Evolutionary conservation across 2,113 vertebrate species (phyloP).

Genomic region (Arvicanthis niloticus): DNA sequence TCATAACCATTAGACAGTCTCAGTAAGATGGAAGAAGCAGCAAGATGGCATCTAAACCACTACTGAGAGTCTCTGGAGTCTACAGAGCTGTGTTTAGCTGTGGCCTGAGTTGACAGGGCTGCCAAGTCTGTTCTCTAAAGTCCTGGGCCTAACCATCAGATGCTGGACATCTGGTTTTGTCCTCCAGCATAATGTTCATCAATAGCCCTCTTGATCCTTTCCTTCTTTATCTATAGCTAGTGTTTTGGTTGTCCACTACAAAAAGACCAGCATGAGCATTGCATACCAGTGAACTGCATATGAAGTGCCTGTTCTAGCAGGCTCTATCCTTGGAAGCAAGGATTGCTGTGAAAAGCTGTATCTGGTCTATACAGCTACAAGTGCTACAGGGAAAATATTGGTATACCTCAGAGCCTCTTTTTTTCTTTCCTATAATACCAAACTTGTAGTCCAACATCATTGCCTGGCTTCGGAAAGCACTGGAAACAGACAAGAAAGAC

Average conservation of each 20-base stretch:
- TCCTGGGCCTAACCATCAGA: neutral
- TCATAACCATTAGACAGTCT: neutral
- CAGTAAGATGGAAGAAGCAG: neutral
- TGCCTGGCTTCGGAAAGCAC: constrained; percentile 96
- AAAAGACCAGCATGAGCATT: neutral
- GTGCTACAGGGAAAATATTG: neutral
- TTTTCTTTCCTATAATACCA: neutral
- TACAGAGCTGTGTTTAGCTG: neutral
- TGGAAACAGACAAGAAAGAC: constrained; percentile 98
- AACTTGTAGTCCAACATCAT: constrained; percentile 95
- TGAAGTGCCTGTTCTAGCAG: neutral
- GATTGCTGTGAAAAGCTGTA: neutral
- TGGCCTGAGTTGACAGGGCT: neutral
- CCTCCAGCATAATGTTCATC: neutral
- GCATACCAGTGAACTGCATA: neutral
- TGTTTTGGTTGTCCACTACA: neutral
- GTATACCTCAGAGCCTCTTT: neutral
- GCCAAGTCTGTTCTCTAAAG: neutral
- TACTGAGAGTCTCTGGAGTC: neutral
- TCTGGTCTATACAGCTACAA: neutral
- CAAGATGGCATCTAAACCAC: neutral
- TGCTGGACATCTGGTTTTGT: neutral
- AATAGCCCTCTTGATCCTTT: neutral
- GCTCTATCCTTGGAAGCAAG: neutral
- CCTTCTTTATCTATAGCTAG: neutral